A percentile compares a stretch with the other conserved stretches of the same genome.
These are phyloP conservation scores for Periplaneta americana DNA, from an alignment of 1,140 invertebrate species.

Conservation along the genomic window DNA sequence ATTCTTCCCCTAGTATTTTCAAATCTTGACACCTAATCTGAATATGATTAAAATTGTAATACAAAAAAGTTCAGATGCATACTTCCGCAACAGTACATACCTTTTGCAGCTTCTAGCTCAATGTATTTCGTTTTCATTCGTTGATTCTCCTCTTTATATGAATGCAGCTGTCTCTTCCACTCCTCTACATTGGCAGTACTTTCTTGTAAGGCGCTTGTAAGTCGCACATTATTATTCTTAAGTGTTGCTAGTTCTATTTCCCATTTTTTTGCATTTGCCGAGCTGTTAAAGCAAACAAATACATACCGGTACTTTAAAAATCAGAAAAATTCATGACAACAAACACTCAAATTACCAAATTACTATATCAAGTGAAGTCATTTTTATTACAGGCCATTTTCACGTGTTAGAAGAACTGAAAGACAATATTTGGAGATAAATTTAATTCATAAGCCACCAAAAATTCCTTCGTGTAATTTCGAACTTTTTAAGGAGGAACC, in stretches of 20 bases:
- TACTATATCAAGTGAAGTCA: too few species aligned
- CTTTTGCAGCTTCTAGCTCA: slow-evolving; percentile 66
- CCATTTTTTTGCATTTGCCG: slow-evolving; percentile 97
- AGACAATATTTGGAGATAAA: too few species aligned
- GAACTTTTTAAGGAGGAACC: too few species aligned
- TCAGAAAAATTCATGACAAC: neutral
- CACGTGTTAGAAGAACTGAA: too few species aligned
- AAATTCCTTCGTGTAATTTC: too few species aligned
- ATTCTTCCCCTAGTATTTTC: too few species aligned
- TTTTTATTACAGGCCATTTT: too few species aligned
- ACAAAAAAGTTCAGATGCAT: too few species aligned
- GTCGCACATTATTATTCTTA: slow-evolving; percentile 91
- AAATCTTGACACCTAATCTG: too few species aligned
- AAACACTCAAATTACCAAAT: neutral
- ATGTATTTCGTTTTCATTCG: slow-evolving; percentile 74
- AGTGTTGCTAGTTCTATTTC: slow-evolving; percentile 93
- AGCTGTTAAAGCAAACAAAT: slow-evolving; percentile 56
- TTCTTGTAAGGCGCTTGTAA: slow-evolving; percentile 94
- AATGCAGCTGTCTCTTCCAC: slow-evolving; percentile 94
- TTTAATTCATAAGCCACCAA: too few species aligned
- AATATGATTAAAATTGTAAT: too few species aligned
- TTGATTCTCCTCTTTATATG: slow-evolving; percentile 93
- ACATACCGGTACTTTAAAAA: slow-evolving; percentile 6
- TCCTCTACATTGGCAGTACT: slow-evolving; percentile 97
- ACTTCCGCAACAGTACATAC: slow-evolving; percentile 27